Evolutionary conservation across 2,113 vertebrate genomes (phyloP), one percentile per base, ranked within the genome.

Genomic region (Aviceda subcristata): DNA sequence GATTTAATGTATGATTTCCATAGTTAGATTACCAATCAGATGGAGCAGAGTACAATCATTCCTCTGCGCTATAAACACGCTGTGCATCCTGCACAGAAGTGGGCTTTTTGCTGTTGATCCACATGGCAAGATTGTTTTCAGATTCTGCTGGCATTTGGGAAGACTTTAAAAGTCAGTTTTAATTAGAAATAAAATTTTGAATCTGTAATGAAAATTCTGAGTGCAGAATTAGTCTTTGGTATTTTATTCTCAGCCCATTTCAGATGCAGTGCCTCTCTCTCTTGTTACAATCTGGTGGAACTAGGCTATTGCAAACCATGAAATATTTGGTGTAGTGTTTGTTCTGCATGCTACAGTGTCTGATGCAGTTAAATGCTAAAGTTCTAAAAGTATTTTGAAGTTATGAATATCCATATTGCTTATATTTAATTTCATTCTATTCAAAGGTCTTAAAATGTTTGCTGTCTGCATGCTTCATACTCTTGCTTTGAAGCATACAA

Each of bases 1-100:
- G 46, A 95, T 96, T 98, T 97, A 97, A 94, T 89, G 68, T 96
- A 86, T 90, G 75, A 92, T 87, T 96, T 96, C 77, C 86, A 77
- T 93, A 92, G 86, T 95, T 97, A 94, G 86, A 80, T 94, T 94
- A 96, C 94, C 90, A 92, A 76, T 97, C 84, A 95, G 69, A 81
- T 91, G 92, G 48, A 90, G 53, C 76, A 71, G 30, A 78, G 46
- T 90, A 51, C 79, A 80, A 6, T 90, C 48, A 15, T 90, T 92
- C 36, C n/a, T 77, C 43, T 82, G 59, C 5, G 1, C 48, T 90
- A 17, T 69, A 93, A 95, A 82, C 83, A 85, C 0, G 0, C 50
- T 30, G 29, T 26, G 17, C 30, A 53, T 73, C 38, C 56, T 2
- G 29, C 76, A 68, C 3, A 2, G 20, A 82, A 86, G 43, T 50